Base-by-base conservation (phyloP, 2,797 vertebrate genomes). In the Trichosurus vulpecula region DNA sequence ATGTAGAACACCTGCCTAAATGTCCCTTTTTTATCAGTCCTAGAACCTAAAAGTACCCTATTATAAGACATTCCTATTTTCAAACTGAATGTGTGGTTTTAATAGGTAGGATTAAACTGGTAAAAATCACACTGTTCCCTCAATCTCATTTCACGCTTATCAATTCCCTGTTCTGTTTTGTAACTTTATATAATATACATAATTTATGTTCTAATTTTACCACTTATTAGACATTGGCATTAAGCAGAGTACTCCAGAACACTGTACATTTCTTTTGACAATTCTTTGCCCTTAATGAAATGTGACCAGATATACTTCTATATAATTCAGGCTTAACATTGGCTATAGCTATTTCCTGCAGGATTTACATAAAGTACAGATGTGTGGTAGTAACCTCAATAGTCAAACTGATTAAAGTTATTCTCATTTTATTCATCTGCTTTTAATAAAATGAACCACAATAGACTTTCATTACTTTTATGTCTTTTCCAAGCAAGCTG, bases 361-460 rank as follows among this genome's bases (percentile, higher is more conserved):
- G 55, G 27, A 93, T 92, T 96, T 95, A 90, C 25, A 47, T 56
- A 81, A 93, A 95, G n/a, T 94, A 93, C 4, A 95, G 29, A 56
- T 0, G 11, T 95, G 8, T 55, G 92, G 4, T 29, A 14, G 95
- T 95, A 97, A 96, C 14, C 19, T 97, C 87, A 97, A 96, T 95
- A 96, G 94, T 96, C 93, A 81, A 96, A 61, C 4, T 8, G 3
- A 13, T 93, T 97, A 52, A 95, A 95, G 87, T 91, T 0, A 4
- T 93, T 97, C 97, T 95, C 1, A 61, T 90, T 96, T 96, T 94
- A 91, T 92, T 95, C 13, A 89, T 35, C 19, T 94, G 2, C 14
- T 94, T 94, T 98, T 96, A 96, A 6, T 93, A 90, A 96, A 96
- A 95, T 61, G 54, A 97, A 29, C 0, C 74, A 95, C 30, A 95